Evolutionary conservation across 2,113 vertebrate genomes (phyloP), one percentile per base, ranked within the genome.

Genomic region (Melanocharis versteri): DNA sequence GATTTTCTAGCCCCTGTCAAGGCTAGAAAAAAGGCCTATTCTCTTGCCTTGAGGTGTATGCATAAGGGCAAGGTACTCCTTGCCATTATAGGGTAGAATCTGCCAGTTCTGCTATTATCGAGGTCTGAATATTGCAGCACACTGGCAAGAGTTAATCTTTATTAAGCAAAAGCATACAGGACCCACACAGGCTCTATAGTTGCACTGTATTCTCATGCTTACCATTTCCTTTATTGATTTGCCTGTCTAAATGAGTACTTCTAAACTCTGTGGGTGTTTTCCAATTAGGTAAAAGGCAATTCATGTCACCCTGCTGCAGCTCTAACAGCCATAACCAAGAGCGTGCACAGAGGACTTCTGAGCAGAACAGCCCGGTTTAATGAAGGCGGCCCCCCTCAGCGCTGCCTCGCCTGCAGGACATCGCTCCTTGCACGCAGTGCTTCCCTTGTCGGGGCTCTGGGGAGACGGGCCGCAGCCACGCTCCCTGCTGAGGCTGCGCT

Each of bases 221-320:
- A 77, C 96, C 95, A 89, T 97, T 98, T 97, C 83, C 93, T 97
- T 98, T 98, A 98, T 98, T 97, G 97, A 98, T 98, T 97, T 96
- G 90, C 78, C 96, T 96, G 96, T 98, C 97, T 97, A 98, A 98
- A 97, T 96, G 96, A 97, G 95, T 89, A 94, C 97, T 97, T 97
- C 95, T 89, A 92, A 97, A 94, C 97, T 97, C 97, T 53, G 97
- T 97, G 97, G 97, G 98, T 96, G 97, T 97, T 98, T 98, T 98
- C 98, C 98, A 98, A 97, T 98, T 98, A 98, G 97, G 97, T 97
- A 97, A 98, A 98, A 98, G 97, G 97, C 98, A 98, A 98, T 98
- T 98, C 96, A 87, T 96, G 96, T 97, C 73, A 95, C 96, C 94
- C 94, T 76, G 97, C 96, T 96, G 97, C 94, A 57, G 80, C 88